Evolutionary conservation across 2,797 vertebrate species (phyloP).

Genomic region (Gymnopithys bicolor): DNA sequence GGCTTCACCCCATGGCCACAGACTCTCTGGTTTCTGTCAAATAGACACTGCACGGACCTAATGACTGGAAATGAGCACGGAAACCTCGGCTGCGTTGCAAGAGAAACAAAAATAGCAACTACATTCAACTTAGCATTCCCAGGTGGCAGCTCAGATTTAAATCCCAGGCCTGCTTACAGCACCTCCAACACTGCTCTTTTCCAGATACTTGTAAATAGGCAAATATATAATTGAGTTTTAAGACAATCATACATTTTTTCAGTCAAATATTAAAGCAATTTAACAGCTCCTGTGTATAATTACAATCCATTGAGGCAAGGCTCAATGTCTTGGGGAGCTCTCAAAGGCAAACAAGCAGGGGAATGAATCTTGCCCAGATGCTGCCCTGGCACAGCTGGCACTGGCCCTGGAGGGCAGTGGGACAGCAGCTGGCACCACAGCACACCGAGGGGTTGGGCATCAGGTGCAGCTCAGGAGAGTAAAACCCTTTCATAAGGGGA

Average conservation of each 20-base stretch:
- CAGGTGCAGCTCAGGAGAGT: neutral
- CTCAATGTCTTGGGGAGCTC: neutral
- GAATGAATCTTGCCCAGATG: neutral
- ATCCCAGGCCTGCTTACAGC: neutral
- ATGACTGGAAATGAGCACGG: neutral
- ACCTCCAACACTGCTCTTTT: neutral
- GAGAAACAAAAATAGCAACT: neutral
- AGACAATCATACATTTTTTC: neutral
- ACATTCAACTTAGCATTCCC: neutral
- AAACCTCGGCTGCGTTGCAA: neutral
- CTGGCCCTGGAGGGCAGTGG: rapidly evolving
- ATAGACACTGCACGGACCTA: neutral
- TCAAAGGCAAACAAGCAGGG: neutral
- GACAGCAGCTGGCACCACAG: neutral
- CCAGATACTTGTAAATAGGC: neutral
- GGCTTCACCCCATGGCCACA: neutral
- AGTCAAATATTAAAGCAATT: neutral
- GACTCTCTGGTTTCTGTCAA: neutral
- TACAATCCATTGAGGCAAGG: neutral
- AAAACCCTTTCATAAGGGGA: neutral
- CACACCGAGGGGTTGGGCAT: rapidly evolving
- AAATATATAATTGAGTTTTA: neutral
- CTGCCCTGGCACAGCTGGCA: rapidly evolving
- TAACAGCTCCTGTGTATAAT: neutral
- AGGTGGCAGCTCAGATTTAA: neutral